Evolutionary conservation across 1,140 invertebrate genomes (phyloP).

Genomic region (Lepidotrigona ventralis): DNA sequence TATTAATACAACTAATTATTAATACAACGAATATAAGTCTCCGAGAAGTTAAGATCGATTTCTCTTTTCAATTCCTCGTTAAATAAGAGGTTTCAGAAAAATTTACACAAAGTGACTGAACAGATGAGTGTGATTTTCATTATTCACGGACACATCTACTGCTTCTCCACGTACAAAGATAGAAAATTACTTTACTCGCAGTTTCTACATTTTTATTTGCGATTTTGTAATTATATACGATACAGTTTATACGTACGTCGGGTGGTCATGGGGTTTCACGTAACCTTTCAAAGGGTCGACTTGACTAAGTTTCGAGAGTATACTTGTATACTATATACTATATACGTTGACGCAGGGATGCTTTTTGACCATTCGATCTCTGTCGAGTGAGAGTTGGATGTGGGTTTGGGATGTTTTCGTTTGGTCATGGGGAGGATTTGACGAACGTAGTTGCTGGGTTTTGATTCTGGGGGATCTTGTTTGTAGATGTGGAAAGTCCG

Average conservation of each 20-base stretch:
- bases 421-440: background rate
- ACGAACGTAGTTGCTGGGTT: background rate
- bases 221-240: no score
- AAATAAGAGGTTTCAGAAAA: background rate
- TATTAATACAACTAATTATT: no score
- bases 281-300: conserved; percentile 12
- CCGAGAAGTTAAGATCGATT: no score
- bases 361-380: conserved; percentile 24
- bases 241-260: background rate
- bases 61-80: no score
- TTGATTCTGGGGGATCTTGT: background rate
- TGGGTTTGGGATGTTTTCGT: background rate
- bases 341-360: background rate
- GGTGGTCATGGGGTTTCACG: background rate
- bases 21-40: no score
- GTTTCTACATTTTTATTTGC: no score
- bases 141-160: no score
- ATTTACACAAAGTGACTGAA: no score
- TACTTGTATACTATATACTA: background rate
- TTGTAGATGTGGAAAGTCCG: background rate
- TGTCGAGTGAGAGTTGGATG: no score
- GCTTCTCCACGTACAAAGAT: no score
- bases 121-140: no score
- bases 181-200: no score
- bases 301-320: conserved; percentile 23